Conservation (phyloP, 1,140 invertebrate species). For the Agraylea sexmaculata region DNA sequence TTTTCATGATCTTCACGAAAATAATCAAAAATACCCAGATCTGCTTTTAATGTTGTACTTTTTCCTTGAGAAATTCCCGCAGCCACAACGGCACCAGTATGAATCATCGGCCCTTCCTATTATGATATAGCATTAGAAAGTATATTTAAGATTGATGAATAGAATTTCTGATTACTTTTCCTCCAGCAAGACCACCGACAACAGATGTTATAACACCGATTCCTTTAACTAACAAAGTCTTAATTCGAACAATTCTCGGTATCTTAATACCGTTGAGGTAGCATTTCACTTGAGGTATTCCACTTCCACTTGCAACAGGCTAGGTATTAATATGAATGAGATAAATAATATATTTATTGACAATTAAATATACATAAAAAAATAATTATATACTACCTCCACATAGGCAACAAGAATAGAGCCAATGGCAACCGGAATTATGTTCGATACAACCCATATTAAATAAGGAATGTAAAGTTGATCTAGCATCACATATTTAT, state of each 20-base stretch:
- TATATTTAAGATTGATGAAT: too few relatives aligned
- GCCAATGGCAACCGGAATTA: slow-evolving; percentile 68
- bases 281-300: slow-evolving; percentile 98
- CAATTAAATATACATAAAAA: too few relatives aligned
- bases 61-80: slow-evolving; percentile 97
- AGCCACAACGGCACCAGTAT: slow-evolving; percentile 94
- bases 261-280: slow-evolving; percentile 98
- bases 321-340: slow-evolving; percentile 31
- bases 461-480: slow-evolving; percentile 64
- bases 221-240: slow-evolving; percentile 85
- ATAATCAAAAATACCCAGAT: slow-evolving; percentile 80
- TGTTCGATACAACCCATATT: slow-evolving; percentile 69
- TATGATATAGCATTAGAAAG: too few relatives aligned
- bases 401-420: slow-evolving; percentile 74
- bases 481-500: slow-evolving; percentile 53
- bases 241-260: slow-evolving; percentile 82
- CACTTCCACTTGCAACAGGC: slow-evolving; percentile 90
- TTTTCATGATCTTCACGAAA: slow-evolving; percentile 97
- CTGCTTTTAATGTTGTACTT: slow-evolving; percentile 76
- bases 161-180: too few relatives aligned
- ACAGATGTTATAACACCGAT: slow-evolving; percentile 90
- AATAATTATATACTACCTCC: slow-evolving; percentile 50
- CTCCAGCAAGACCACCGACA: slow-evolving; percentile 88
- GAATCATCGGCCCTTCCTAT: slow-evolving; percentile 99
- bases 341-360: too few relatives aligned